Percentiles rank a stretch among this genome's conserved stretches.
Conservation (phyloP, 2,888 invertebrate genomes). For the Latrodectus elegans region DNA sequence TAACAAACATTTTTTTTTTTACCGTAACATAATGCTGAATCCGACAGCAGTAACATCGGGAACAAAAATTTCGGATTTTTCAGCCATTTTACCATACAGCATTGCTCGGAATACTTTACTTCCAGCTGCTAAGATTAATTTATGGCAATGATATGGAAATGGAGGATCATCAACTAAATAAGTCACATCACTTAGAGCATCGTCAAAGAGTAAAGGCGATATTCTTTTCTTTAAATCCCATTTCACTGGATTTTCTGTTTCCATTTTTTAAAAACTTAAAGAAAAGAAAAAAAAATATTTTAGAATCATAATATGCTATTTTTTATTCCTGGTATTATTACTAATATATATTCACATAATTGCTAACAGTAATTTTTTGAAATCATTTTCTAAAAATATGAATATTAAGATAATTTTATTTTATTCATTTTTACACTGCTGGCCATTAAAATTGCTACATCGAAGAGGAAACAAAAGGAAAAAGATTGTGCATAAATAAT, state of each 20-base stretch:
- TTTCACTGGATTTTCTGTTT: neutral
- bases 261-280: too few relatives aligned
- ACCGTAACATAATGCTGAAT: slow-evolving; percentile 50
- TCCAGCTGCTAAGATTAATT: slow-evolving; percentile 37
- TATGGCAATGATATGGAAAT: slow-evolving; percentile 30
- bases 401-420: too few relatives aligned
- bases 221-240: slow-evolving; percentile 13
- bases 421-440: too few relatives aligned
- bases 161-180: slow-evolving; percentile 36
- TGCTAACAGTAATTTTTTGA: too few relatives aligned
- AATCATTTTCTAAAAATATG: too few relatives aligned
- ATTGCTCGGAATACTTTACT: slow-evolving; percentile 61
- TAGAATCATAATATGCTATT: too few relatives aligned
- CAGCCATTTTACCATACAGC: slow-evolving; percentile 56
- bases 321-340: too few relatives aligned
- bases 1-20: slow-evolving; percentile 24
- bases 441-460: too few relatives aligned
- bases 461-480: too few relatives aligned
- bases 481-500: too few relatives aligned
- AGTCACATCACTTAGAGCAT: slow-evolving; percentile 45
- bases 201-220: slow-evolving; percentile 11
- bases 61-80: slow-evolving; percentile 20
- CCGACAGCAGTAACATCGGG: slow-evolving; percentile 49
- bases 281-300: too few relatives aligned
- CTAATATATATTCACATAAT: too few relatives aligned